Conservation (phyloP, 2,113 vertebrate genomes). For the Ptychochromis oligacanthus region DNA sequence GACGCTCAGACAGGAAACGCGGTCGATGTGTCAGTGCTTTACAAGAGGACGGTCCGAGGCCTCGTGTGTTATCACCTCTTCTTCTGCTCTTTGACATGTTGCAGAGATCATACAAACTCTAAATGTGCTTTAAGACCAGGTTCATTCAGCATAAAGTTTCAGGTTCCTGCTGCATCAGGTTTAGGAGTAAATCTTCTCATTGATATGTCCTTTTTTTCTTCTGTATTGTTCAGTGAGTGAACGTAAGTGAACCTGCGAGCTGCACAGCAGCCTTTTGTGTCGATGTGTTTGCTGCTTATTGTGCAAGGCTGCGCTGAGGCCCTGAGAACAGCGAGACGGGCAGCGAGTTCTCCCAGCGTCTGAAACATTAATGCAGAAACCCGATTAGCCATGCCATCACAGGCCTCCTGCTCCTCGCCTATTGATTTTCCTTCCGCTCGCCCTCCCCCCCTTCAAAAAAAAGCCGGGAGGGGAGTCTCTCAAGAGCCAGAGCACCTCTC, state of each 20-base stretch:
- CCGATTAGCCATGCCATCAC: constrained; percentile 81
- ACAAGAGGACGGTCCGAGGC: not conserved
- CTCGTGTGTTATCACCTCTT: constrained; percentile 16
- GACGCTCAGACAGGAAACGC: not conserved
- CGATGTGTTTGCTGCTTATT: constrained; percentile 53
- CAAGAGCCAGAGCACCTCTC: constrained; percentile 70
- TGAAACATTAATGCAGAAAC: constrained; percentile 84
- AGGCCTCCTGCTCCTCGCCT: constrained; percentile 78
- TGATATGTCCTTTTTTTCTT: not conserved
- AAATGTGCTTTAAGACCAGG: not conserved
- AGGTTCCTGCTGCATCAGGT: not conserved
- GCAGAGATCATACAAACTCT: not conserved
- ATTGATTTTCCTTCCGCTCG: constrained; percentile 83
- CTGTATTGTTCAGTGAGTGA: not conserved
- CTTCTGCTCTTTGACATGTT: constrained; percentile 20
- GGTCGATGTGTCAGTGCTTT: not conserved
- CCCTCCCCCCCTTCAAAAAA: constrained; percentile 65
- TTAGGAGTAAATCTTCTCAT: not conserved
- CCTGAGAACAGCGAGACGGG: constrained; percentile 52
- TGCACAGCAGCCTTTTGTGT: constrained; percentile 20
- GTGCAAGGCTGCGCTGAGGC: constrained; percentile 52
- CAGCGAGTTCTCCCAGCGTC: constrained; percentile 71
- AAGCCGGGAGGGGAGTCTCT: constrained; percentile 73
- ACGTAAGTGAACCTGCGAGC: constrained; percentile 19
- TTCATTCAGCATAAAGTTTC: not conserved